Evolutionary conservation across 2,113 vertebrate genomes (phyloP), one percentile per base, ranked within the genome.

Genomic region (Cichladusa arquata): DNA sequence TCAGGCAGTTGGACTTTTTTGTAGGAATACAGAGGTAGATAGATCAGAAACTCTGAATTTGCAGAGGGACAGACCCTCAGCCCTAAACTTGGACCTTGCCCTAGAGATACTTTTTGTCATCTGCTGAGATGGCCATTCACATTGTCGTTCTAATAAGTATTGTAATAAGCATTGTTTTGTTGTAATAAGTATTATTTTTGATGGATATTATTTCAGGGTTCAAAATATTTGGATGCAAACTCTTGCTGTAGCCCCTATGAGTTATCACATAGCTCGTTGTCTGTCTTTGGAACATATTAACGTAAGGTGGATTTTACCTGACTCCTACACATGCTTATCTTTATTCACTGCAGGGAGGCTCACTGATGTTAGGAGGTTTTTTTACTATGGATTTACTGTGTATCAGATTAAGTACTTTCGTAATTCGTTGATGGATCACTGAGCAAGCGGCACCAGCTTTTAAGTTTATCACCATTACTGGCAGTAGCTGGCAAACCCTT

Each of bases 391-490:
- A 73, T 83, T 93, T 80, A 71, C 51, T n/a, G 31, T 31, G 17
- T 34, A 85, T 87, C 31, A 72, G 33, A 34, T 82, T 94, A 92
- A 92, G 33, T 19, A 60, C 67, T 86, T 91, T 47, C 7, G 26
- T 92, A 83, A 86, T 65, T 90, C 8, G 16, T 60, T 81, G 87
- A 83, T 56, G 74, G 85, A 88, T 86, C 71, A 82, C 62, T 81
- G 42, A 86, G 40, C 38, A 81, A 81, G 44, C 6, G 0, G 51
- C 62, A 82, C 42, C 36, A 47, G 50, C 16, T 47, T 77, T 83
- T 66, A 87, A 85, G 62, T 89, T 91, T 81, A 92, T 83, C 88
- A 81, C 40, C 47, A 88, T 76, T 88, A 74, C 80, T 34, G 33
- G 82, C 67, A 90, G 56, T 64, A 88, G 77, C 23, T 73, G 62